A percentile compares a stretch with the other conserved stretches of the same genome.
Conservation (phyloP, 2,888 invertebrate species). For the Synergus japonicus region DNA sequence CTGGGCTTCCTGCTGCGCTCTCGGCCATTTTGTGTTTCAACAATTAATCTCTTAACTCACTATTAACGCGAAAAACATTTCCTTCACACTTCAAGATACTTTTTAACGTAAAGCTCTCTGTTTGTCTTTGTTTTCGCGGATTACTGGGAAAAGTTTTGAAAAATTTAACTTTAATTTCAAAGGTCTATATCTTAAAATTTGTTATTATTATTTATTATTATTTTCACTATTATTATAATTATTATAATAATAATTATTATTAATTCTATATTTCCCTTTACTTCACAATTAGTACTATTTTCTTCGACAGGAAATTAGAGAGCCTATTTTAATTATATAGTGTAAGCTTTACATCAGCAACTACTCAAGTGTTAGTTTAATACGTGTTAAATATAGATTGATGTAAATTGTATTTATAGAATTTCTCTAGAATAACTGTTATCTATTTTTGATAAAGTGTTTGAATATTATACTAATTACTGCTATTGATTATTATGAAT, state of each 20-base stretch:
- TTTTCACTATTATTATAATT: no score
- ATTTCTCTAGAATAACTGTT: slow-evolving; percentile 18
- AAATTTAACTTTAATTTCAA: not conserved
- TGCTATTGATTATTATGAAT: slow-evolving; percentile 22
- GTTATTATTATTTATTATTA: not conserved
- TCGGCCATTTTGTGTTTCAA: slow-evolving; percentile 69
- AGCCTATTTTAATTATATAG: not conserved
- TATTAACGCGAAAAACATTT: slow-evolving; percentile 46
- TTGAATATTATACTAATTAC: not conserved
- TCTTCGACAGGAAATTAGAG: slow-evolving; percentile 8
- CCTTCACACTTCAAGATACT: not conserved
- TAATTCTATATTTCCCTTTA: not conserved
- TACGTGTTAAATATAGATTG: not conserved
- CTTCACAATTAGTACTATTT: slow-evolving; percentile 4
- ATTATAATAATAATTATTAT: not conserved
- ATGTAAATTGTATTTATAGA: not conserved
- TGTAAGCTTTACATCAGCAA: not conserved
- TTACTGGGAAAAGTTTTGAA: not conserved
- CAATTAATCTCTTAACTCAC: slow-evolving; percentile 45
- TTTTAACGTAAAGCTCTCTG: not conserved
- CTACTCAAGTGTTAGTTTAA: slow-evolving; percentile 13
- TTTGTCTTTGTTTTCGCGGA: not conserved
- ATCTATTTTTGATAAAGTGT: not conserved
- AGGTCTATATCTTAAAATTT: not conserved
- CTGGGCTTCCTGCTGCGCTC: slow-evolving; percentile 71